Evolutionary conservation across 1,140 invertebrate genomes (phyloP).

Genomic region (Aphaenogaster ashmeadi): DNA sequence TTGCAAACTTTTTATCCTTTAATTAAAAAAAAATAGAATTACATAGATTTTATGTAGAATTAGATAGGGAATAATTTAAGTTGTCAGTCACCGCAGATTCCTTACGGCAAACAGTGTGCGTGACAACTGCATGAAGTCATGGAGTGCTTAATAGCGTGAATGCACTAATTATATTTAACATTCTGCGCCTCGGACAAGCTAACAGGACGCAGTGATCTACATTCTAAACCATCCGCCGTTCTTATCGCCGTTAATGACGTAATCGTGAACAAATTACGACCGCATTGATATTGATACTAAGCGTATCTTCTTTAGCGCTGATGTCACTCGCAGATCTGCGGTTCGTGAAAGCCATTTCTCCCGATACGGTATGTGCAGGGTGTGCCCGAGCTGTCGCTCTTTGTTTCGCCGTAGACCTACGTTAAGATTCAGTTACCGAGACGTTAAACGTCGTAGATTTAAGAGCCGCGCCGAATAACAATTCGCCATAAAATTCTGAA

Average conservation of each 20-base stretch:
- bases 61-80: not conserved
- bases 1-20: too few relatives aligned
- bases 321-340: constrained; percentile 65
- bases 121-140: constrained; percentile 17
- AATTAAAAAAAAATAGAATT: not conserved
- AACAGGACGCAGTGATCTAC: constrained; percentile 6
- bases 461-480: not conserved
- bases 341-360: constrained; percentile 45
- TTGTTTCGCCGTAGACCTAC: not conserved
- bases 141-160: constrained; percentile 14
- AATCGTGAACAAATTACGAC: constrained; percentile 68
- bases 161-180: constrained; percentile 38
- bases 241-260: constrained; percentile 68
- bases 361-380: not conserved
- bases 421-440: not conserved
- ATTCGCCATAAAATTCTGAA: not conserved
- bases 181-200: not conserved
- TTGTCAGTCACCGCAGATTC: not conserved
- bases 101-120: not conserved
- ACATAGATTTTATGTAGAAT: not conserved
- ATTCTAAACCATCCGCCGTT: constrained; percentile 27
- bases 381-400: not conserved
- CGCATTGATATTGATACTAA: constrained; percentile 58
- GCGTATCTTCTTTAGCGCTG: constrained; percentile 70
- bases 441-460: not conserved